Conservation (phyloP, 1,140 invertebrate genomes). For the Streblospio benedicti region DNA sequence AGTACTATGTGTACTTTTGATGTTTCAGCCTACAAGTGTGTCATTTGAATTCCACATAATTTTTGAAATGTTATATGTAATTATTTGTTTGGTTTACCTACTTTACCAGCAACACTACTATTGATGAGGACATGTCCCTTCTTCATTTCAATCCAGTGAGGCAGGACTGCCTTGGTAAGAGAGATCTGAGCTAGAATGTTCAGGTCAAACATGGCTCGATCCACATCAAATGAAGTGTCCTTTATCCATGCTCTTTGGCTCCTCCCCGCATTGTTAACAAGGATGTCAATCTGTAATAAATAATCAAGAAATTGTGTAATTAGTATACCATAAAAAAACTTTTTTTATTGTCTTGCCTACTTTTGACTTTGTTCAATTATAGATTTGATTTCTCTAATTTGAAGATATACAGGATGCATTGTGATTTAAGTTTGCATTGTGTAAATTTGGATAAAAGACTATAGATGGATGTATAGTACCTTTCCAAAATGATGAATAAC, state of each 20-base stretch:
- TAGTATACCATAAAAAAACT: neutral
- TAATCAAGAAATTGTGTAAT: neutral
- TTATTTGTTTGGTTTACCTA: constrained; percentile 40
- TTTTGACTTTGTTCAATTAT: neutral
- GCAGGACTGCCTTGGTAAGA: constrained; percentile 59
- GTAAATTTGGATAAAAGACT: constrained; percentile 16
- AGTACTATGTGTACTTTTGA: too few relatives aligned
- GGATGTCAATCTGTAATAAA: constrained; percentile 59
- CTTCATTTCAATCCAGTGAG: constrained; percentile 56
- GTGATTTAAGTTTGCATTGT: neutral
- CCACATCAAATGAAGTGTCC: constrained; percentile 65
- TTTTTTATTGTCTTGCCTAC: neutral
- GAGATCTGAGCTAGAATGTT: constrained; percentile 71
- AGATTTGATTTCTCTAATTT: neutral
- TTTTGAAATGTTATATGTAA: too few relatives aligned
- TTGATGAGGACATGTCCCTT: constrained; percentile 64
- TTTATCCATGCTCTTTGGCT: constrained; percentile 70
- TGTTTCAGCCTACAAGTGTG: too few relatives aligned
- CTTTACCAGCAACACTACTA: constrained; percentile 63
- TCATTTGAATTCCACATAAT: too few relatives aligned
- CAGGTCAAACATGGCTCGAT: constrained; percentile 68
- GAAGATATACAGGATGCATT: too few relatives aligned
- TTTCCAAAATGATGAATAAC: constrained; percentile 65
- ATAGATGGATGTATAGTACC: too few relatives aligned
- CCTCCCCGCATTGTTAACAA: constrained; percentile 74